These are phyloP conservation scores for Cossypha polioptera DNA, from an alignment of 2,797 vertebrate genomes.

Conservation along the genomic window DNA sequence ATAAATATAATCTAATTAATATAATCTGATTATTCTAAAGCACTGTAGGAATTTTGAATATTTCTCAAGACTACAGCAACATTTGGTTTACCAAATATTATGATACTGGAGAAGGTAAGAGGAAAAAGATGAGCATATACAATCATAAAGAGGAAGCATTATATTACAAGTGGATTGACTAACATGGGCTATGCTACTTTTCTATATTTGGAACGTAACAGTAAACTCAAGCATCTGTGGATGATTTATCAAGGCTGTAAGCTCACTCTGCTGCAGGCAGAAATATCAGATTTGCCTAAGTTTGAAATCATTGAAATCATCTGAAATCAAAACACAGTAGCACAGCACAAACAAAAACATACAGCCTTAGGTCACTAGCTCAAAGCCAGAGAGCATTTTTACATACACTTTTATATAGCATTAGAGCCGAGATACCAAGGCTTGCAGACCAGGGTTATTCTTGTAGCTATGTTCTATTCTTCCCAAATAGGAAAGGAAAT, in stretches of 20 bases:
- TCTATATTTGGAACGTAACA: background rate
- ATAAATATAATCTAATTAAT: background rate
- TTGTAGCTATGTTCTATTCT: background rate
- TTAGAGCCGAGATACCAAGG: background rate
- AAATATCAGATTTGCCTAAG: background rate
- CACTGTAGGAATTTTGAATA: background rate
- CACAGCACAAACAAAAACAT: background rate
- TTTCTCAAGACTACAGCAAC: background rate
- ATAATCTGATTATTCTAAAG: background rate
- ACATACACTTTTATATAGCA: background rate
- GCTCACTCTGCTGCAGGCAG: background rate
- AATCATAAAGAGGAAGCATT: background rate
- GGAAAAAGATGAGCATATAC: background rate
- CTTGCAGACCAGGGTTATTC: background rate
- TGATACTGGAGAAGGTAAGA: background rate
- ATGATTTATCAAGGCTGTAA: background rate
- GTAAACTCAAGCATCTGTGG: background rate
- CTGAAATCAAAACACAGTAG: background rate
- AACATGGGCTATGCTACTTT: background rate
- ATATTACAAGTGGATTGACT: background rate
- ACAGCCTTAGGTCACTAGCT: background rate
- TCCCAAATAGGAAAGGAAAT: background rate
- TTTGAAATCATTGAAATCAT: background rate
- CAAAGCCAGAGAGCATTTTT: background rate
- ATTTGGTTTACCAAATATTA: background rate